Percentiles rank a stretch among this genome's conserved stretches.
phyloP scores from a whole-genome alignment of 1,140 invertebrate species.

The Agraylea sexmaculata region DNA sequence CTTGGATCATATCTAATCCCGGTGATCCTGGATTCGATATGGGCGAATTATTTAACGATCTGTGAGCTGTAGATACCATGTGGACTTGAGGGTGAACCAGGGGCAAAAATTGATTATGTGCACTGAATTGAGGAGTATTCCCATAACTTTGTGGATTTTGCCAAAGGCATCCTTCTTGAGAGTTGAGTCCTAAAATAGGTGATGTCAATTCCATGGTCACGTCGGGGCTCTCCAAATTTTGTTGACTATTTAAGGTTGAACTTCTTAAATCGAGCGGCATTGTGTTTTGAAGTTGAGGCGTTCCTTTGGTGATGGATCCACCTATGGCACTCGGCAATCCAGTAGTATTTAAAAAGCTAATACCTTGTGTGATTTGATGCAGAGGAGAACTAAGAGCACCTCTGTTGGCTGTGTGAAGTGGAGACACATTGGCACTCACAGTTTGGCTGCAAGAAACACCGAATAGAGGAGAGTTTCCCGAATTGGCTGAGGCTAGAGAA shows the following conservation, averaged over 20 bases:
- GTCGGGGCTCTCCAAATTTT: constrained; percentile 22
- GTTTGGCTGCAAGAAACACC: constrained; percentile 11
- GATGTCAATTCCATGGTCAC: constrained; percentile 17
- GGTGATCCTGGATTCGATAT: constrained; percentile 50
- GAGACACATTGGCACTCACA: constrained; percentile 17
- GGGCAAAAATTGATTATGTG: constrained; percentile 14
- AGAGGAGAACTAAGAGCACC: constrained; percentile 21
- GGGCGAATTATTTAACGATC: constrained; percentile 46
- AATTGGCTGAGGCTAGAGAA: constrained; percentile 8
- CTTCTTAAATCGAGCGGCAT: constrained; percentile 40
- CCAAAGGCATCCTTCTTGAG: constrained; percentile 7
- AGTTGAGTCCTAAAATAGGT: constrained; percentile 8
- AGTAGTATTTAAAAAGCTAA: constrained; percentile 47
- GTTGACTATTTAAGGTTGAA: constrained; percentile 20
- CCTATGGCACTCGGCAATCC: constrained; percentile 29
- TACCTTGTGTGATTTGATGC: constrained; percentile 41
- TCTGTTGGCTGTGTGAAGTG: constrained; percentile 11
- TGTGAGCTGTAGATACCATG: constrained; percentile 29
- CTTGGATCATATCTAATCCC: constrained; percentile 77
- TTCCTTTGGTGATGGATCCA: constrained; percentile 66
- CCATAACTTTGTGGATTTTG: constrained; percentile 12
- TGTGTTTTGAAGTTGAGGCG: constrained; percentile 37
- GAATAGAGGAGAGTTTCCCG: constrained; percentile 15
- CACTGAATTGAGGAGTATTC: constrained; percentile 8
- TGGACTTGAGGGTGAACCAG: constrained; percentile 33